Base-by-base conservation (phyloP, 2,113 vertebrate genomes). In the Malurus cyaneus region DNA sequence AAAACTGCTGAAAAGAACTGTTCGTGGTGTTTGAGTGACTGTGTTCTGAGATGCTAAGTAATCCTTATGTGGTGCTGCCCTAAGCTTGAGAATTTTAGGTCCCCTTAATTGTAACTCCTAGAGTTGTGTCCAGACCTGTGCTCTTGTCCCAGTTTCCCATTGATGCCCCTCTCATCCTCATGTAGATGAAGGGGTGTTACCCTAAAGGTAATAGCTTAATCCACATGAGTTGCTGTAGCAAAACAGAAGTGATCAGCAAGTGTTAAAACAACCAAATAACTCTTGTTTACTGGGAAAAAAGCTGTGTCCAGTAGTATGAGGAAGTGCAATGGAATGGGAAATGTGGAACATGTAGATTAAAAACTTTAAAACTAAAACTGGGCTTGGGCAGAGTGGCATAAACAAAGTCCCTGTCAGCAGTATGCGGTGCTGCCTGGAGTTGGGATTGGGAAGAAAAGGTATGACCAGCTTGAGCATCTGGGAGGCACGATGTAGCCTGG, bases 161-260 rank as follows among this genome's bases (percentile, higher is more conserved):
- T 57, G 25, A 16, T 39, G 50, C 9, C 26, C 2, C 6, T 77
- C 31, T 49, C 19, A 19, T 42, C 15, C 31, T 93, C 5, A 2
- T 4, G 1, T 36, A 5, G n/a, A 4, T 5, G 9, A 16, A 5
- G 9, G 5, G 4, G 0, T 88, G n/a, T 34, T 65, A 11, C 24
- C 39, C 31, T 64, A 28, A 59, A 39, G 49, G 28, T 32, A 36
- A 4, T 34, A 36, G 6, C 31, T 76, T 44, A 44, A 62, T 59
- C 8, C 24, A 16, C 2, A 0, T 28, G 4, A 53, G 18, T 49
- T 80, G 15, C 34, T 78, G 24, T 81, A 29, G 74, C 39, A 49
- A 39, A 80, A 29, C 17, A 67, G 29, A 61, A 62, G 18, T 0
- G 4, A 84, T 18, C 26, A n/a, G 36, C 36, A 67, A 47, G 26